Evolutionary conservation across 2,888 invertebrate species (phyloP).

Genomic region (Mesoligia furuncula): DNA sequence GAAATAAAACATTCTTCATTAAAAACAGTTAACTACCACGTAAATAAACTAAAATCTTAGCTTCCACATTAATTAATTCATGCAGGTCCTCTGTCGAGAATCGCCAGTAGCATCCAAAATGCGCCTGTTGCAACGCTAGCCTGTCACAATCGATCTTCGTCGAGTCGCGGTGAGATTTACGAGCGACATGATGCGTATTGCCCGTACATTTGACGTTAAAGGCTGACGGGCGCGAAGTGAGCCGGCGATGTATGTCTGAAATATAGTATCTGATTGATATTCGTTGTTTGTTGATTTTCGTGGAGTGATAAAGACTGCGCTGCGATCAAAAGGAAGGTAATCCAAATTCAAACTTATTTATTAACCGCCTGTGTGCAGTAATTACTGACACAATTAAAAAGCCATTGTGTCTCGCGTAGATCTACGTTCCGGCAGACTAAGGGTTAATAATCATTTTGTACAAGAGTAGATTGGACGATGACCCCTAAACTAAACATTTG

Average conservation of each 20-base stretch:
- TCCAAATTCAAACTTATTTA: too few species aligned
- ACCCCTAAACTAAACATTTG: not conserved
- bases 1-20: not conserved
- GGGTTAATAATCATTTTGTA: too few species aligned
- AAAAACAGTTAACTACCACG: not conserved
- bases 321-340: not conserved
- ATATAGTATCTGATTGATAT: constrained; percentile 54
- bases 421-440: too few species aligned
- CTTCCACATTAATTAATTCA: constrained; percentile 57
- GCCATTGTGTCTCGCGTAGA: too few species aligned
- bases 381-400: too few species aligned
- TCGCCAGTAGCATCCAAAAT: constrained; percentile 60
- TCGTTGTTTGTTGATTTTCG: constrained; percentile 30
- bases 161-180: constrained; percentile 79
- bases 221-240: constrained; percentile 63
- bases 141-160: constrained; percentile 82
- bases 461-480: not conserved
- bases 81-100: constrained; percentile 45
- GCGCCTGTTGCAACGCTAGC: constrained; percentile 69
- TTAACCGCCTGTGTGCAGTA: too few species aligned
- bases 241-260: constrained; percentile 58
- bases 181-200: constrained; percentile 77
- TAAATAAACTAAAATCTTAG: constrained; percentile 45
- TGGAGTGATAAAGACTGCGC: not conserved
- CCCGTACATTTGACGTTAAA: constrained; percentile 72